Percentiles rank a stretch among this genome's conserved stretches.
These are phyloP conservation scores for Rhagologus leucostigma DNA, from an alignment of 2,113 vertebrate genomes.

Conservation along the genomic window DNA sequence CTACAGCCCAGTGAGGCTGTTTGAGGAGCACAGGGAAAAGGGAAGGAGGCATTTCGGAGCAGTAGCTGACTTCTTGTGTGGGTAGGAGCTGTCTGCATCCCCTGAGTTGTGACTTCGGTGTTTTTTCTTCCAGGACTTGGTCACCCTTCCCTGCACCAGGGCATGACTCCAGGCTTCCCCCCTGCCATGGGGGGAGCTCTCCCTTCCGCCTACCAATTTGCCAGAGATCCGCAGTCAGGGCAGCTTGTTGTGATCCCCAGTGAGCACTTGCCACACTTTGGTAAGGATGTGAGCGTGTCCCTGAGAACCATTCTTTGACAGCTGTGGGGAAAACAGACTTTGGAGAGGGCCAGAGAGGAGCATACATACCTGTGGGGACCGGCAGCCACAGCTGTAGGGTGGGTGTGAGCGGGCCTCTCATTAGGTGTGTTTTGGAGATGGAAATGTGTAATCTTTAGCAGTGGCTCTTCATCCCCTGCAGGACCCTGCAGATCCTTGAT, in stretches of 20 bases:
- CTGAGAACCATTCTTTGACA: not conserved
- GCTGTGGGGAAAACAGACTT: not conserved
- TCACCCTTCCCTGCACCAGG: constrained; percentile 89
- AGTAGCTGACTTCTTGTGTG: accelerated
- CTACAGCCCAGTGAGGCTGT: not conserved
- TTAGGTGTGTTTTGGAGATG: not conserved
- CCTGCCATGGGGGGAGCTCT: constrained; percentile 86
- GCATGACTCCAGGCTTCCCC: constrained; percentile 86
- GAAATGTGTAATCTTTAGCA: not conserved
- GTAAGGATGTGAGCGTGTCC: constrained; percentile 54
- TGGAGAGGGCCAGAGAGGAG: not conserved
- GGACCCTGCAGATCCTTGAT: not conserved
- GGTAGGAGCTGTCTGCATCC: not conserved
- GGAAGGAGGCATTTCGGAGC: not conserved
- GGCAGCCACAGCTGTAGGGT: not conserved
- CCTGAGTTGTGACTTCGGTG: not conserved
- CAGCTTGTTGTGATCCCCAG: constrained; percentile 93
- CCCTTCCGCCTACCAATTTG: constrained; percentile 90
- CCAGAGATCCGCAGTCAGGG: constrained; percentile 92
- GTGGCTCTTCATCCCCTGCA: not conserved
- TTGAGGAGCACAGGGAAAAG: not conserved
- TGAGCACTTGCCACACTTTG: constrained; percentile 91
- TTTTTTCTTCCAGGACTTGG: constrained; percentile 79
- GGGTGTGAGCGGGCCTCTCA: not conserved
- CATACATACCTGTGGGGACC: accelerated